Evolutionary conservation across 2,888 invertebrate species (phyloP).

Genomic region (Ophraella communa): DNA sequence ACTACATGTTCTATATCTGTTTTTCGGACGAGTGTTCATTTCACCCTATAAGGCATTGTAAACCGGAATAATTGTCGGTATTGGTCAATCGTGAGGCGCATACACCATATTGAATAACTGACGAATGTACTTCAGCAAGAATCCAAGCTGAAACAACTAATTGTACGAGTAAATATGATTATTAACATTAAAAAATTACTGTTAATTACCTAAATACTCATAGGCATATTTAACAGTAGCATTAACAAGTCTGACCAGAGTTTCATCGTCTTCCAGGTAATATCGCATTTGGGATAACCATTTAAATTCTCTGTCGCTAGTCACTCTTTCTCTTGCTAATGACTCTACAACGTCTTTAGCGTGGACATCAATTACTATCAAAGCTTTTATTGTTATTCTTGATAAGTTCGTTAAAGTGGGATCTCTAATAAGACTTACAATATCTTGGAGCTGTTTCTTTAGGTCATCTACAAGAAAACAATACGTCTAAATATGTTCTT

Average conservation of each 20-base stretch:
- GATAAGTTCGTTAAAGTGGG: conserved; percentile 74
- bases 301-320: conserved; percentile 79
- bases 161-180: too few species aligned
- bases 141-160: too few species aligned
- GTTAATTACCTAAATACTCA: conserved; percentile 72
- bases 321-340: conserved; percentile 68
- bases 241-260: conserved; percentile 77
- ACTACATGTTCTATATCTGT: too few species aligned
- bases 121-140: too few species aligned
- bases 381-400: conserved; percentile 79
- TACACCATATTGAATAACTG: background rate
- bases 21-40: too few species aligned
- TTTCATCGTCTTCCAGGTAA: conserved; percentile 73
- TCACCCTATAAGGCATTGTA: too few species aligned
- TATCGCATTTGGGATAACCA: conserved; percentile 83
- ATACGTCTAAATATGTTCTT: background rate
- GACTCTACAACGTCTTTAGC: conserved; percentile 81
- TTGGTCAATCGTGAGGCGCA: too few species aligned
- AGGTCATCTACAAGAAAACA: conserved; percentile 9
- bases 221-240: conserved; percentile 81
- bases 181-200: too few species aligned
- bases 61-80: too few species aligned
- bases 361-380: conserved; percentile 86
- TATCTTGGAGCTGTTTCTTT: conserved; percentile 70
- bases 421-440: conserved; percentile 75